Evolutionary conservation across 2,113 vertebrate genomes (phyloP), one percentile per base, ranked within the genome.

Genomic region (Murina feae): DNA sequence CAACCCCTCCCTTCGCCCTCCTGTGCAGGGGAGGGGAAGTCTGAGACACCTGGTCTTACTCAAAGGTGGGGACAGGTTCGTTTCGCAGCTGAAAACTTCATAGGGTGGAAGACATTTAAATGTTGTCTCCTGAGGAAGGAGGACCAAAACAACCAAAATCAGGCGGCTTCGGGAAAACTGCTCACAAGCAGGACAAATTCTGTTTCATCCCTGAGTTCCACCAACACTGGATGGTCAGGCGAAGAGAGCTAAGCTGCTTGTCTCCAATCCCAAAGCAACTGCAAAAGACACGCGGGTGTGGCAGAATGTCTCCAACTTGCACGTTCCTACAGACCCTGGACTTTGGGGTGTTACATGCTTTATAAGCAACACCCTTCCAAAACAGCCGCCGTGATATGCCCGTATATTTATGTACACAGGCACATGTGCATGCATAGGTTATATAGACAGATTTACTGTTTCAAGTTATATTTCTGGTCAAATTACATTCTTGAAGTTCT

Each of bases 11-110:
- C 82, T 96, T 96, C 87, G 74, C 42, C 44, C 75, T 63, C 63
- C 32, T 95, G 71, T 72, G 91, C 83, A 65, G 53, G 53, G 89
- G 83, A 83, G 66, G 81, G 84, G 55, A 74, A 71, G 39, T n/a
- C 42, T 66, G 71, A 51, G 96, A 47, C 85, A 95, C 96, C 96
- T 96, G 58, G 83, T 74, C 90, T 95, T 86, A 74, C 75, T 87
- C 75, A 96, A 9, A 66, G 30, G 8, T 74, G 65, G n/a, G 85
- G 44, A 79, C 35, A 42, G 51, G 60, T 58, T 92, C 51, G 93
- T 83, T 83, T 51, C 86, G 81, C 51, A 90, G 80, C 11, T 86
- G 68, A 91, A 76, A 35, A 7, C 51, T 55, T 93, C 63, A 7
- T 6, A 60, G 66, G 8, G 47, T 86, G 28, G 42, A 72, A 88